Evolutionary conservation across 2,888 invertebrate genomes (phyloP).

Genomic region (Synergus gifuensis): DNA sequence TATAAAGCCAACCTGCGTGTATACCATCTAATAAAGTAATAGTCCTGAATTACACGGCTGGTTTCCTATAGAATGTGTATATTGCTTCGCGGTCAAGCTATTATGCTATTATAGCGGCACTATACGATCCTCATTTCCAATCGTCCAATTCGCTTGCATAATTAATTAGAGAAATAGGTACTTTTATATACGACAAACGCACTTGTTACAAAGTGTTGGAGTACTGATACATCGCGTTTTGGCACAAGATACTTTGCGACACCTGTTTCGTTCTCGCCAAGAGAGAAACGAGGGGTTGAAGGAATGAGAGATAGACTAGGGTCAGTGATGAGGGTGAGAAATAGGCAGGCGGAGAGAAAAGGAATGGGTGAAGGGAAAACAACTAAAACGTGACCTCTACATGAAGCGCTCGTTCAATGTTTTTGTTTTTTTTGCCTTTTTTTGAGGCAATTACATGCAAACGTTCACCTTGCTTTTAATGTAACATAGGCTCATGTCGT

Average conservation of each 20-base stretch:
- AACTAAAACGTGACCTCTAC: neutral
- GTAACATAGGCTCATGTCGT: slow-evolving; percentile 50
- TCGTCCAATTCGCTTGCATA: neutral
- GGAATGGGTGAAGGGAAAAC: neutral
- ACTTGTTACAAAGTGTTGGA: slow-evolving; percentile 26
- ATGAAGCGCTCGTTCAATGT: neutral
- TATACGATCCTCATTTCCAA: neutral
- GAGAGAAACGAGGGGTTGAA: slow-evolving; percentile 36
- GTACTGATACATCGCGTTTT: slow-evolving; percentile 8
- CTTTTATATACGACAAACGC: slow-evolving; percentile 2
- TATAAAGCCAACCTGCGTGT: neutral
- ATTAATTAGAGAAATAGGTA: slow-evolving; percentile 24
- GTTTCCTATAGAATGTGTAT: neutral
- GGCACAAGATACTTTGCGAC: slow-evolving; percentile 37
- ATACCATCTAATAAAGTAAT: neutral
- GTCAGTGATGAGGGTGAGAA: slow-evolving; percentile 40
- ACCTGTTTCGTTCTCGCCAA: slow-evolving; percentile 39
- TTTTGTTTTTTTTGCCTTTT: slow-evolving; percentile 36
- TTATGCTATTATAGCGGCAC: too few species aligned
- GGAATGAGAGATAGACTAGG: slow-evolving; percentile 38
- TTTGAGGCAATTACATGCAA: slow-evolving; percentile 51
- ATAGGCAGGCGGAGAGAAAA: neutral
- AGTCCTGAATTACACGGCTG: neutral
- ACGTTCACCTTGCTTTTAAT: slow-evolving; percentile 47
- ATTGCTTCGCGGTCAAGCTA: neutral